Evolutionary conservation across 2,113 vertebrate genomes (phyloP), one percentile per base, ranked within the genome.

Genomic region (Cyanoramphus novaezelandiae): DNA sequence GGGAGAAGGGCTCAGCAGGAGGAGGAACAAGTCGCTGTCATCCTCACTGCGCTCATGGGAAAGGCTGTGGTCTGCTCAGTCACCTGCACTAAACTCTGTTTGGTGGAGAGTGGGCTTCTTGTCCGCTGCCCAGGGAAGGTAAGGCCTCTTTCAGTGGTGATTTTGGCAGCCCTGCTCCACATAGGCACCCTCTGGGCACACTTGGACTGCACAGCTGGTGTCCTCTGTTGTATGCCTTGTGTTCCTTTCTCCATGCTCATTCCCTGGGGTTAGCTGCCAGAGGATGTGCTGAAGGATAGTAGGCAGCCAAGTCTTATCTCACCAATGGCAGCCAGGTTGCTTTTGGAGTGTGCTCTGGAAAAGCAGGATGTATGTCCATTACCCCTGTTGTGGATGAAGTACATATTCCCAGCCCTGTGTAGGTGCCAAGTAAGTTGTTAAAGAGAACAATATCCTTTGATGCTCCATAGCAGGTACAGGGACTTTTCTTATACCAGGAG

Each of bases 111-210:
- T 7, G 29, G 15, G n/a, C 5, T 33, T 60, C 83, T 35, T 33
- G 15, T 37, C 49, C 1, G 2, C 44, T 63, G 18, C 25, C 28
- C 23, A 15, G 7, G 60, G 60, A 46, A 62, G 29, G 23, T 0
- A 28, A 43, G 28, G 50, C 21, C 5, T 16, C 20, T 43, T 47
- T 33, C 4, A 8, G 17, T 11, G 71, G 4, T 1, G 4, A 70
- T 62, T 24, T 5, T 67, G 90, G 63, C 87, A 31, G 25, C 31
- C 43, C 27, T 35, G 50, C 12, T 23, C 28, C 21, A 9, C 4
- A 0, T 1, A 37, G 60, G 7, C 4, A 2, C 29, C 21, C 46
- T 11, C 3, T 55, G 65, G 53, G 27, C 33, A 16, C 0, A 1
- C 25, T 12, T 44, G 44, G 46, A 13, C 52, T 59, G 69, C 39